Evolutionary conservation across 2,797 vertebrate species (phyloP).

Genomic region (Leptoclinus maculatus): DNA sequence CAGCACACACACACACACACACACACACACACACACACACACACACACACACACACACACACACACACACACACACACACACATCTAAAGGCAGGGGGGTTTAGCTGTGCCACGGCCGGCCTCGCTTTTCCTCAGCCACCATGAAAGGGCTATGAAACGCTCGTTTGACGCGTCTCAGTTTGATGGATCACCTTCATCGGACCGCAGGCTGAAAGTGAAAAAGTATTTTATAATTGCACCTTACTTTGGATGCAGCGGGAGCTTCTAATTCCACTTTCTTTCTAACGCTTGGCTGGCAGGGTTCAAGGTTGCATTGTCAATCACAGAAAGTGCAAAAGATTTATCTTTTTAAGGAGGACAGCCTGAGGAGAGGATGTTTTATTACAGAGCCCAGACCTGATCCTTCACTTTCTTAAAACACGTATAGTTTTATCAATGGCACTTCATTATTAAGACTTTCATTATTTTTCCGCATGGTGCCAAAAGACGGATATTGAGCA

Average conservation of each 20-base stretch:
- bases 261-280: constrained; percentile 45
- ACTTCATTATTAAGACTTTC: background rate
- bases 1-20: constrained; percentile 6
- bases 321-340: constrained; percentile 35
- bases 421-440: background rate
- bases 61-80: constrained; percentile 5
- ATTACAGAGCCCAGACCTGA: constrained; percentile 11
- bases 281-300: constrained; percentile 24
- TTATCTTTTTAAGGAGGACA: constrained; percentile 24
- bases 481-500: background rate
- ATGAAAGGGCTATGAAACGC: constrained; percentile 54
- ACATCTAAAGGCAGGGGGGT: constrained; percentile 14
- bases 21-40: background rate
- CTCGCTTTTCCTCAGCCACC: constrained; percentile 47
- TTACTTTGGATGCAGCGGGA: constrained; percentile 32
- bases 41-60: background rate
- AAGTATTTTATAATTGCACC: constrained; percentile 57
- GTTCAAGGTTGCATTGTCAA: constrained; percentile 54
- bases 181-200: constrained; percentile 74
- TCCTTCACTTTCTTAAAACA: background rate
- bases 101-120: constrained; percentile 36
- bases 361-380: constrained; percentile 5
- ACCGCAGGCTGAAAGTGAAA: constrained; percentile 36
- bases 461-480: background rate
- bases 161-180: constrained; percentile 50